A percentile compares a stretch with the other conserved stretches of the same genome.
These are phyloP conservation scores for Drosophila leontia DNA, from an alignment of 1,140 invertebrate genomes.

Conservation along the genomic window DNA sequence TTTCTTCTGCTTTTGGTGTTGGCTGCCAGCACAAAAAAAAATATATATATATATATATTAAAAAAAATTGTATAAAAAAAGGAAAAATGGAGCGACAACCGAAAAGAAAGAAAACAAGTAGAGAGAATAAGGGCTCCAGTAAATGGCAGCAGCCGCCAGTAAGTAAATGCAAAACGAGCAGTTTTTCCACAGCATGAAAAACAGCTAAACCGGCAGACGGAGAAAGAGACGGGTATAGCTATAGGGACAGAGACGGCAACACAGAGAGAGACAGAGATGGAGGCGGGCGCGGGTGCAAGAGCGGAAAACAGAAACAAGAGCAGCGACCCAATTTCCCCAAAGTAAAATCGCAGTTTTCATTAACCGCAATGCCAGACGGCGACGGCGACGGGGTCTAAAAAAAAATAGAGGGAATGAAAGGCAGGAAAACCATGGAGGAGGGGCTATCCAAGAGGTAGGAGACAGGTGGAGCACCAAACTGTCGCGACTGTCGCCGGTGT, in stretches of 20 bases:
- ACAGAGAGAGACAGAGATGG: constrained; percentile 20
- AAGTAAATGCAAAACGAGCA: constrained; percentile 74
- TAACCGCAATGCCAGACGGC: constrained; percentile 66
- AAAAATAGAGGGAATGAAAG: background rate
- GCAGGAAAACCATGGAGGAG: background rate
- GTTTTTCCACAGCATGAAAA: constrained; percentile 38
- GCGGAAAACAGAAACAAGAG: constrained; percentile 52
- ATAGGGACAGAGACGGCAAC: constrained; percentile 38
- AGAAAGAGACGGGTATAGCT: constrained; percentile 21
- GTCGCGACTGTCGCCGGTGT: constrained; percentile 61
- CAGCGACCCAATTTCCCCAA: constrained; percentile 70
- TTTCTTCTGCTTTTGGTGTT: constrained; percentile 32
- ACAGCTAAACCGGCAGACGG: constrained; percentile 42
- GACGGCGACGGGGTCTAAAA: constrained; percentile 28
- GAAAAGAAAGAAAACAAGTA: constrained; percentile 43
- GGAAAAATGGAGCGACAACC: constrained; percentile 29
- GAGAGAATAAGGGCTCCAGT: constrained; percentile 50
- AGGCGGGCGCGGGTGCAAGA: background rate
- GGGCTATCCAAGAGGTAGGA: background rate
- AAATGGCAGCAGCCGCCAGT: constrained; percentile 69
- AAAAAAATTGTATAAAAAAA: background rate
- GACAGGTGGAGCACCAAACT: constrained; percentile 30
- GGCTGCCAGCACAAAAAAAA: constrained; percentile 37
- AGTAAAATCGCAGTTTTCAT: constrained; percentile 78
- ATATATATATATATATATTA: background rate